Base-by-base conservation (phyloP, 2,888 invertebrate species). In the Tetragnatha montana region DNA sequence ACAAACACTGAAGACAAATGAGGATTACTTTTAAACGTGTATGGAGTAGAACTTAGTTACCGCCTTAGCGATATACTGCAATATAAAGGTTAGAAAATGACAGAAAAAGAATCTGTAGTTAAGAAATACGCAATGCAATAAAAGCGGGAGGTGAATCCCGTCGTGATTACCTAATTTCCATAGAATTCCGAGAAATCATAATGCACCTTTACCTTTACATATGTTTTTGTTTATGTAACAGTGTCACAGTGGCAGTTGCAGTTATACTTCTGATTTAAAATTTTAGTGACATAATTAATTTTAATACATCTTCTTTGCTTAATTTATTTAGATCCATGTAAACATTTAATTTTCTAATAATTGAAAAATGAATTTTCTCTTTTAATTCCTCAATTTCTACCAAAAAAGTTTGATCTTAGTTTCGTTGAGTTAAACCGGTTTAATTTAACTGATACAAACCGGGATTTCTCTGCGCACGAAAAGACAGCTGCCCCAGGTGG, bases 81-180 rank as follows among this genome's bases (percentile, higher is more conserved):
- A 70, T 60, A 51, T 22, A 17, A 78, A 51, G 81, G 51, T 35
- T 74, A 82, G 14, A 60, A 81, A 71, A 74, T 22, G 22, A 14
- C 17, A 17, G 12, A 81, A 82, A 21, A n/a, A 10, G 69, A 80
- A 80, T 17, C 35, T 60, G 8, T 17, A 60, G 17, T 17, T 17
- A 10, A 10, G 1, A 60, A 60, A 60, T 60, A 17, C 60, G 60
- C 17, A 60, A 60, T 10, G 10, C 60, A 60, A 60, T 8, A 60
- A 60, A 60, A 8, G 60, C 4, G 17, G 60, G 17, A 60, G 35
- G 35, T 35, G 60, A 60, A 60, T 60, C 60, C 4, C 60, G 35
- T 35, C 35, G 60, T 60, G 60, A 82, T 82, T 82, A 82, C 82
- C 82, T 82, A 82, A 74, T 82, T 51, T 82, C 74, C 82, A 82